Conservation (phyloP, 2,113 vertebrate genomes). For the Pachycephala philippinensis region DNA sequence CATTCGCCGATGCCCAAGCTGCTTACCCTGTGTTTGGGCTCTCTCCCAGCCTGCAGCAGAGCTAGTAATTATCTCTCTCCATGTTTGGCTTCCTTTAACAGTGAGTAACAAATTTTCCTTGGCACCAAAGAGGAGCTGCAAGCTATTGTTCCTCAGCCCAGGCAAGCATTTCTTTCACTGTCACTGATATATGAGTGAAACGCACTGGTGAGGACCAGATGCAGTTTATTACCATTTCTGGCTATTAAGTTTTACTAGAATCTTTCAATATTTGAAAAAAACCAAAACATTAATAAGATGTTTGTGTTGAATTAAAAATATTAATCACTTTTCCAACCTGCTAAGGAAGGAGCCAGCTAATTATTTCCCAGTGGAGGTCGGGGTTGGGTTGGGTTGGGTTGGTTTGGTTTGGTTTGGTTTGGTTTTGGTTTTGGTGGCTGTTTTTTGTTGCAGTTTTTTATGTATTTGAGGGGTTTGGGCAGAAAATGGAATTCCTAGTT, state of each 20-base stretch:
- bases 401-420: background rate
- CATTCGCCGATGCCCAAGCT: background rate
- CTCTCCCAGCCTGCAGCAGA: slow-evolving; percentile 12
- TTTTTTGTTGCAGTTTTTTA: background rate
- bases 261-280: background rate
- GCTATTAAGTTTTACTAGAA: background rate
- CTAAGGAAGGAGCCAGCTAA: background rate
- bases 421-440: background rate
- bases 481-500: background rate
- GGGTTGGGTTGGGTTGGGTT: background rate
- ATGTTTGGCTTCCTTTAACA: slow-evolving; percentile 4
- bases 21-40: background rate
- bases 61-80: slow-evolving; percentile 28
- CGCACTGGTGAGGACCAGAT: background rate
- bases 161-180: background rate
- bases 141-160: slow-evolving; percentile 19
- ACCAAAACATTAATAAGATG: background rate
- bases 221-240: background rate
- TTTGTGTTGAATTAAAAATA: background rate
- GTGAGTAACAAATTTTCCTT: slow-evolving; percentile 36
- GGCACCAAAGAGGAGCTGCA: background rate
- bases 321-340: background rate
- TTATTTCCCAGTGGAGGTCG: background rate
- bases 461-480: background rate
- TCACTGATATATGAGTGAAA: background rate